Evolutionary conservation across 2,797 vertebrate genomes (phyloP).

Genomic region (Liparis tanakae): DNA sequence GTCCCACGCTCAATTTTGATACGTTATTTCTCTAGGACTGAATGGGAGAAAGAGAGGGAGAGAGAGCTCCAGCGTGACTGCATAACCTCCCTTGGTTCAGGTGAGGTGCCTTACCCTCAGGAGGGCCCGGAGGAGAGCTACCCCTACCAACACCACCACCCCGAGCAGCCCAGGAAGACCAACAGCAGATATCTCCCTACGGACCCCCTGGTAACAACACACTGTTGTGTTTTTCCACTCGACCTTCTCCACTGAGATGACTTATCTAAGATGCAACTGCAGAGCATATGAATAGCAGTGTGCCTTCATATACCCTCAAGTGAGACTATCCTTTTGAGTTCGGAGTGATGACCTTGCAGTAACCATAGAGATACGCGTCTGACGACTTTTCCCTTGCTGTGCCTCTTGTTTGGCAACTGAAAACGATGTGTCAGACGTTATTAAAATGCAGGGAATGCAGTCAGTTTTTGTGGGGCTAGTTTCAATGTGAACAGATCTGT

Average conservation of each 20-base stretch:
- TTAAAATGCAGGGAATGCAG: neutral
- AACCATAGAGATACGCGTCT: conserved; percentile 61
- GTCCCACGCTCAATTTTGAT: conserved; percentile 18
- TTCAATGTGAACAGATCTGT: neutral
- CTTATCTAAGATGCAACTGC: conserved; percentile 19
- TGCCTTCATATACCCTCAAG: conserved; percentile 17
- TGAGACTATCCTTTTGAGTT: conserved; percentile 42
- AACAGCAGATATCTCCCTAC: conserved; percentile 84
- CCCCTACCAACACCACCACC: conserved; percentile 82
- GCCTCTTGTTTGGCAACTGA: conserved; percentile 6
- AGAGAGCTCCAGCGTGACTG: conserved; percentile 82
- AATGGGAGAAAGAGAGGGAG: conserved; percentile 83
- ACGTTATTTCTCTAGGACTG: conserved; percentile 68
- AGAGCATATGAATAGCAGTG: conserved; percentile 30
- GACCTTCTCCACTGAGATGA: conserved; percentile 32
- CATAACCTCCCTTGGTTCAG: conserved; percentile 88
- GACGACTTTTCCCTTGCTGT: conserved; percentile 27
- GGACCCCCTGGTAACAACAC: conserved; percentile 71
- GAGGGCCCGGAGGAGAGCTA: conserved; percentile 84
- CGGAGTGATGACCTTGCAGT: conserved; percentile 60
- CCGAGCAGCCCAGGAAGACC: conserved; percentile 84
- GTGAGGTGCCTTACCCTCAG: conserved; percentile 85
- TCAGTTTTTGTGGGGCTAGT: neutral
- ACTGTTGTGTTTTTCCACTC: conserved; percentile 35
- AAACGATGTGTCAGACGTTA: conserved; percentile 11